Evolutionary conservation across 2,113 vertebrate species (phyloP), one percentile per base, ranked within the genome.

Genomic region (Pogona vitticeps): DNA sequence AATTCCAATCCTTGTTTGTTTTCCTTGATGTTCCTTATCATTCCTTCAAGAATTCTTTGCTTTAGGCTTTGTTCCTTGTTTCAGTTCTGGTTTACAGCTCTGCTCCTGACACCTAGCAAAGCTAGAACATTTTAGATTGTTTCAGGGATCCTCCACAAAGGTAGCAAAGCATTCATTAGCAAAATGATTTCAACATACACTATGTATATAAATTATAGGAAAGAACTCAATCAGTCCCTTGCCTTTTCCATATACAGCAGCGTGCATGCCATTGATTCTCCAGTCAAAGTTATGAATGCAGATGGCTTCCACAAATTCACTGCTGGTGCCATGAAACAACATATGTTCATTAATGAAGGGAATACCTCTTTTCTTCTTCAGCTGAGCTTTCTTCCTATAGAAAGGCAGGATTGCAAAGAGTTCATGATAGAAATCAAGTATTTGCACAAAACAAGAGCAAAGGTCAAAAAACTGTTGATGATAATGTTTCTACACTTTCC

Each of bases 271-370:
- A 59, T 98, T 98, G 90, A 99, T 97, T 90, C 98, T 96, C 98
- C 98, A 99, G 92, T 99, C 98, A 94, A 99, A 99, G 93, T 99
- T 99, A 93, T 99, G 98, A 77, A 98, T 98, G 91, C 98, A 99
- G 93, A 99, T 99, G 80, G 98, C 98, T 94, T 98, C 98, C 82
- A 99, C 97, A 95, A 98, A 99, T 92, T 97, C 98, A 94, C 97
- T 97, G 92, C 98, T 98, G 59, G 98, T 99, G n/a, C 98, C 98
- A 2, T 99, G 98, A 94, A 99, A 99, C 4, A 99, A 94, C 98
- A 99, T 98, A 85, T 98, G 97, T 84, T 99, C 98, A 72, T 99
- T 98, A 89, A 99, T 97, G 46, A 96, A 95, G 87, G 95, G 86
- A 17, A 95, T 84, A 18, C 97, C 97, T 92, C 98, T 98, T 72